phyloP scores from a whole-genome alignment of 2,113 vertebrate species.

The Potamarius usumacintae region DNA sequence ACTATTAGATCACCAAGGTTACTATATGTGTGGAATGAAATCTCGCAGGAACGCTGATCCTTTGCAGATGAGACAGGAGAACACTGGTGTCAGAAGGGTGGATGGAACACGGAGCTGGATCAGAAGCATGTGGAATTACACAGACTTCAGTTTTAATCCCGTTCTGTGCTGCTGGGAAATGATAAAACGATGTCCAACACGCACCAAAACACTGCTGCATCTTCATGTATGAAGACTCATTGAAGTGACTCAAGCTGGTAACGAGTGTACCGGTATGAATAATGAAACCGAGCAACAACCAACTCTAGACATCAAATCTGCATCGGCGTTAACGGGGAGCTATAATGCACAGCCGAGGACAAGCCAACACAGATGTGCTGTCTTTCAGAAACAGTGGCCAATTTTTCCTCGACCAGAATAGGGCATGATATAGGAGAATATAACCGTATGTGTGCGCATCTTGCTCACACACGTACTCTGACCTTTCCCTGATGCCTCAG shows the following conservation, averaged over 20 bases:
- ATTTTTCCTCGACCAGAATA: constrained; percentile 50
- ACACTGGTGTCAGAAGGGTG: too few relatives aligned
- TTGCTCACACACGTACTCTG: constrained; percentile 23
- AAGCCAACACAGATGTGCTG: constrained; percentile 11
- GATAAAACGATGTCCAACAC: not conserved
- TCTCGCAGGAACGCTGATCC: too few relatives aligned
- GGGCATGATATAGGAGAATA: constrained; percentile 54
- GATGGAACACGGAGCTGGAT: too few relatives aligned
- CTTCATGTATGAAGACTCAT: not conserved
- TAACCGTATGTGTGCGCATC: not conserved
- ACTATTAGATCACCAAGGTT: too few relatives aligned
- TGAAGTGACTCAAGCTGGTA: not conserved
- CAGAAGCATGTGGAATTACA: too few relatives aligned
- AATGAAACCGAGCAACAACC: constrained; percentile 12
- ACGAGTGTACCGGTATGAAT: constrained; percentile 19
- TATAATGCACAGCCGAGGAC: constrained; percentile 16
- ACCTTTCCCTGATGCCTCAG: constrained; percentile 67
- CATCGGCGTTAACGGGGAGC: constrained; percentile 18
- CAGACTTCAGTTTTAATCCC: not conserved
- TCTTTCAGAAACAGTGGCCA: constrained; percentile 40
- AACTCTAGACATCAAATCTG: constrained; percentile 32
- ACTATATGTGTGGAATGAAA: too few relatives aligned
- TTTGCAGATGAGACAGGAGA: too few relatives aligned
- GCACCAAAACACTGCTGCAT: not conserved
- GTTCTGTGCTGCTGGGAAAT: not conserved